Percentiles rank a stretch among this genome's conserved stretches.
Evolutionary conservation across 2,113 vertebrate genomes (phyloP).

Genomic region (Anser cygnoides): DNA sequence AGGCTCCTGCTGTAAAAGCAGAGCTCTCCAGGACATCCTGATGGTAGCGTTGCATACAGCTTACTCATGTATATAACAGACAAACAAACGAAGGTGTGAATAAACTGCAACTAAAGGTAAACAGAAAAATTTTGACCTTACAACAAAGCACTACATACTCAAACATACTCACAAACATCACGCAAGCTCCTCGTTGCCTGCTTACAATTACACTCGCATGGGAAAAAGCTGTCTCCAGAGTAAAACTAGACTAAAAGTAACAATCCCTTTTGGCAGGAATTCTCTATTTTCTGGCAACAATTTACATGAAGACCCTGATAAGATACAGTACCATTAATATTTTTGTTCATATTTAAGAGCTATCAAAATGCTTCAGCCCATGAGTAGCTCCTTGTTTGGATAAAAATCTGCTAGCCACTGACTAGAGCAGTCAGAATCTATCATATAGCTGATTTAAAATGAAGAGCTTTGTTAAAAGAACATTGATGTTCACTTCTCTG

Average conservation of each 20-base stretch:
- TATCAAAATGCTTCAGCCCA: neutral
- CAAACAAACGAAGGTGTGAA: neutral
- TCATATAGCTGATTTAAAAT: neutral
- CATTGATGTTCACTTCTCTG: neutral
- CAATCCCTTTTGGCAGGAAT: neutral
- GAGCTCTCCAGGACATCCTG: neutral
- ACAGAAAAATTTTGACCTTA: neutral
- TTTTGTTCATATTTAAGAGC: neutral
- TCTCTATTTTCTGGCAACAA: neutral
- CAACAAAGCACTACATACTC: neutral
- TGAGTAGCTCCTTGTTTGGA: neutral
- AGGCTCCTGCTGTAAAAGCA: neutral
- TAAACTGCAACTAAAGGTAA: neutral
- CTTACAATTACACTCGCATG: fast-evolving
- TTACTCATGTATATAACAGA: fast-evolving
- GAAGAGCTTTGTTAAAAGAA: neutral
- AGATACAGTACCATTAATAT: neutral
- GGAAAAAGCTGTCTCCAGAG: neutral
- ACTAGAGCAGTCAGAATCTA: neutral
- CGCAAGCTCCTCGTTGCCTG: fast-evolving
- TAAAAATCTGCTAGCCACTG: neutral
- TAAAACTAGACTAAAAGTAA: neutral
- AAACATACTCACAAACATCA: neutral
- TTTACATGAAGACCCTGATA: neutral
- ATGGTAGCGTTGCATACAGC: fast-evolving